Conservation (phyloP, 2,888 invertebrate species). For the Lepetodrilus schrolli region DNA sequence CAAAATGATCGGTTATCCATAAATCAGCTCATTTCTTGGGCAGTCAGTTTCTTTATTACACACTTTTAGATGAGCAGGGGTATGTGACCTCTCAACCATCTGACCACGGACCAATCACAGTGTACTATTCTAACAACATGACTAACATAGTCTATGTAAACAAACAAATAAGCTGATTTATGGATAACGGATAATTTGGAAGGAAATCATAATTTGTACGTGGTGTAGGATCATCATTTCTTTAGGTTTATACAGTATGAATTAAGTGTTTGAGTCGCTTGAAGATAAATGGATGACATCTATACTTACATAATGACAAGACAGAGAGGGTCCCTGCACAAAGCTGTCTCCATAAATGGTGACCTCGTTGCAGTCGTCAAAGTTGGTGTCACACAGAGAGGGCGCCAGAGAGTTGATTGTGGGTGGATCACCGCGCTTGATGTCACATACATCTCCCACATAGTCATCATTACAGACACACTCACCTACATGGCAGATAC, state of each 20-base stretch:
- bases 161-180: no score
- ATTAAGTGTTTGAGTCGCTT: neutral
- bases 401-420: constrained; percentile 28
- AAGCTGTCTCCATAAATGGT: constrained; percentile 47
- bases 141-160: no score
- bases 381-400: constrained; percentile 41
- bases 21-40: no score
- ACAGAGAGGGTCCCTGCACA: constrained; percentile 40
- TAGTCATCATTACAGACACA: constrained; percentile 53
- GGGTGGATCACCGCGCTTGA: constrained; percentile 44
- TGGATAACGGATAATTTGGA: neutral
- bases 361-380: constrained; percentile 34
- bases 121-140: no score
- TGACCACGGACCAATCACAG: no score
- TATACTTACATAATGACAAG: constrained; percentile 37
- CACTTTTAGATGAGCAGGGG: no score
- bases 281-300: neutral
- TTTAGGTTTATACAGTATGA: no score
- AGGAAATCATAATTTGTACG: neutral
- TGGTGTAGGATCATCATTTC: neutral
- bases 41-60: no score
- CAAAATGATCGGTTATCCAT: no score
- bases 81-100: no score
- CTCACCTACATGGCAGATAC: constrained; percentile 40
- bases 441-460: constrained; percentile 49